phyloP scores from a whole-genome alignment of 2,797 vertebrate species.

The Remorina albescens region DNA sequence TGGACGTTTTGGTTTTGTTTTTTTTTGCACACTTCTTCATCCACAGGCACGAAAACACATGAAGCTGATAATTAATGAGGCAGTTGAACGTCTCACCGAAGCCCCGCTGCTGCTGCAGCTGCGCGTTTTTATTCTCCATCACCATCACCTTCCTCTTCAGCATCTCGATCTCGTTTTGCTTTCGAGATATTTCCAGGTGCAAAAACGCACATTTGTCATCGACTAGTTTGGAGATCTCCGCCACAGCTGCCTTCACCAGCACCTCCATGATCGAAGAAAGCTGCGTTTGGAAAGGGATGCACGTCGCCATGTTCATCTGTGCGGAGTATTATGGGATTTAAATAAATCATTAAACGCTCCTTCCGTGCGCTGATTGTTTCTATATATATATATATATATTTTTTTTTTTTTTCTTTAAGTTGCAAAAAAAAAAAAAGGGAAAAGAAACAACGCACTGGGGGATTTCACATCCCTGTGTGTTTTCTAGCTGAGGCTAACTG shows the following conservation, averaged over 20 bases:
- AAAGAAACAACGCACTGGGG: conserved; percentile 42
- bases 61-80: background rate
- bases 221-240: conserved; percentile 84
- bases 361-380: background rate
- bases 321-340: background rate
- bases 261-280: conserved; percentile 85
- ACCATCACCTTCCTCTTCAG: conserved; percentile 75
- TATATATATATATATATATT: no score
- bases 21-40: background rate
- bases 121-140: conserved; percentile 72
- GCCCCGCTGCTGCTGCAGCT: conserved; percentile 74
- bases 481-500: conserved; percentile 53
- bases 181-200: conserved; percentile 80
- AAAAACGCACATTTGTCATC: conserved; percentile 83
- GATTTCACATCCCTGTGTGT: conserved; percentile 58
- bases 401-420: no score
- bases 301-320: conserved; percentile 77
- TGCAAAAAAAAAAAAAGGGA: no score
- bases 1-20: background rate
- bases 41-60: background rate
- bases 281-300: conserved; percentile 80
- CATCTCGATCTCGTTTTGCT: conserved; percentile 79
- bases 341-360: background rate
- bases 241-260: conserved; percentile 81
- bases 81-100: conserved; percentile 62